Percentiles rank a stretch among this genome's conserved stretches.
These are phyloP conservation scores for Tenthredo livida DNA, from an alignment of 2,888 invertebrate species.

Conservation along the genomic window DNA sequence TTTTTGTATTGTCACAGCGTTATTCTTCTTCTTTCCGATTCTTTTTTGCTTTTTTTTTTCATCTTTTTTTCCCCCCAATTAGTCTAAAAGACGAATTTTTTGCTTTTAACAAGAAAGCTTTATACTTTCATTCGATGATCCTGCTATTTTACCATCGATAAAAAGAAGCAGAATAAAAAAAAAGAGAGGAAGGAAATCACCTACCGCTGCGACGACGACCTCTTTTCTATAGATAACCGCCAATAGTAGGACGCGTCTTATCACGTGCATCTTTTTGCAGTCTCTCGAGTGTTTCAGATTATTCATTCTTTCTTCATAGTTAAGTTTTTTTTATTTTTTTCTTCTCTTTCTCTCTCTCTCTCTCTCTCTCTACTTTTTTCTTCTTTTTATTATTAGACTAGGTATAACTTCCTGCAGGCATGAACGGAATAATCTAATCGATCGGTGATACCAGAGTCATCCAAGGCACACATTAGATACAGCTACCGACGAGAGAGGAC, in stretches of 20 bases:
- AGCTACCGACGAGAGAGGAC: not conserved
- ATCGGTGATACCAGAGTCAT: not conserved
- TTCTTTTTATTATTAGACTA: not conserved
- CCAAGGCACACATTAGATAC: not conserved
- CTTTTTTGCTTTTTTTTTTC: not conserved
- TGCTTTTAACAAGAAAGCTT: not conserved
- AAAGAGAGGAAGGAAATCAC: not conserved
- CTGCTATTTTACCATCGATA: not conserved
- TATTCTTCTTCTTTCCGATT: not conserved
- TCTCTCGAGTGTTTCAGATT: not conserved
- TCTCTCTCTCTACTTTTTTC: too few species aligned
- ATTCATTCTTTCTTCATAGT: not conserved
- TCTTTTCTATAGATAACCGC: not conserved
- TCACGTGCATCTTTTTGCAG: conserved; percentile 22
- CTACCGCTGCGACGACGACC: not conserved
- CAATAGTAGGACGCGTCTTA: conserved; percentile 3
- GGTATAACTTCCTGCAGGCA: not conserved
- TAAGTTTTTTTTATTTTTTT: not conserved
- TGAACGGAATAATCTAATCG: not conserved
- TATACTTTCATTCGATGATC: not conserved
- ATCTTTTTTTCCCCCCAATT: not conserved
- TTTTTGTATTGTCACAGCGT: not conserved
- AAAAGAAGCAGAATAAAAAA: not conserved
- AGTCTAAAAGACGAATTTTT: not conserved
- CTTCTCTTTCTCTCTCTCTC: not conserved